These are phyloP conservation scores for Saccopteryx bilineata DNA, from an alignment of 2,113 vertebrate genomes.

Conservation along the genomic window DNA sequence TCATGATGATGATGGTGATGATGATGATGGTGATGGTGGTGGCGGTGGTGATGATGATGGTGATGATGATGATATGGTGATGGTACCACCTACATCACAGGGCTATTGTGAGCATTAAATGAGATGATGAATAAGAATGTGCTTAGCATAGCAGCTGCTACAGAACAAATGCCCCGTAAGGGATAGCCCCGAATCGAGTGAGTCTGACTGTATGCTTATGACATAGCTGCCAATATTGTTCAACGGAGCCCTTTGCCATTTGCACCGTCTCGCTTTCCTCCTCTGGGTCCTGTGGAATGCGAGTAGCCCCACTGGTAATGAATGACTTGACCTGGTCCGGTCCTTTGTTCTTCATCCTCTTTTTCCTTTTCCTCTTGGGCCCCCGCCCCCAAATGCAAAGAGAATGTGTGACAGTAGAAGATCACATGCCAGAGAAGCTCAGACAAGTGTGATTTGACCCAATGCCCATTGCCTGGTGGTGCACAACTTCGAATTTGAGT, in stretches of 20 bases:
- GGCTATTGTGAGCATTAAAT: not conserved
- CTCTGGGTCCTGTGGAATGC: not conserved
- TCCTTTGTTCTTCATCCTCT: not conserved
- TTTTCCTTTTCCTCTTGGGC: not conserved
- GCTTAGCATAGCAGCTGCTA: not conserved
- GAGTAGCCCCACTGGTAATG: not conserved
- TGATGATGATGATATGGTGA: not conserved
- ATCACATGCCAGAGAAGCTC: not conserved
- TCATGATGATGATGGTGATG: not conserved
- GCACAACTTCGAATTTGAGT: not conserved
- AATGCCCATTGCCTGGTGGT: not conserved
- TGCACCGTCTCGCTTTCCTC: rapidly evolving
- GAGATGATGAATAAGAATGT: not conserved
- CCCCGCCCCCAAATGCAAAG: not conserved
- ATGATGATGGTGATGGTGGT: not conserved
- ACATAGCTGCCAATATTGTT: not conserved
- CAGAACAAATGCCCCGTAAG: not conserved
- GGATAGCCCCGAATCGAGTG: rapidly evolving
- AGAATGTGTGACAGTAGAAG: rapidly evolving
- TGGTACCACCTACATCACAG: not conserved
- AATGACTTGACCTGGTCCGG: not conserved
- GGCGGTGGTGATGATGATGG: too few species aligned
- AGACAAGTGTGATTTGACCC: not conserved
- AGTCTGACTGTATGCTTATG: not conserved
- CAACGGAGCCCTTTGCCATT: not conserved